Conservation (phyloP, 2,888 invertebrate genomes). For the Ariolimax columbianus region DNA sequence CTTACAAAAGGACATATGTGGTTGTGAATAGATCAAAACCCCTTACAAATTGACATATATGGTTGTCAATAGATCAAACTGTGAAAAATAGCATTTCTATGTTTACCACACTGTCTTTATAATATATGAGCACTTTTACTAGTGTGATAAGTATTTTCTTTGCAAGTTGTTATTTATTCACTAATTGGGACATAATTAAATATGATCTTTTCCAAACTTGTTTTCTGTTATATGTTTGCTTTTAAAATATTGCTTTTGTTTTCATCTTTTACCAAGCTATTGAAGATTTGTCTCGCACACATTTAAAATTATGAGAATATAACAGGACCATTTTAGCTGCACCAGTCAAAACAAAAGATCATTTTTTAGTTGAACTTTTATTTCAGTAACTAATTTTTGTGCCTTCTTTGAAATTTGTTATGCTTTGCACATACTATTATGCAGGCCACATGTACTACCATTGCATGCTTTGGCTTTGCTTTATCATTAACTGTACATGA, state of each 20-base stretch:
- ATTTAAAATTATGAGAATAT: no score
- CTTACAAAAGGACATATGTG: no score
- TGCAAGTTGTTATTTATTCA: neutral
- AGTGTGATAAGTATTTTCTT: neutral
- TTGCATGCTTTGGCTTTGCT: slow-evolving; percentile 27
- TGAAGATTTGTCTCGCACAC: no score
- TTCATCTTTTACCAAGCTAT: neutral
- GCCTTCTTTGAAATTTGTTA: neutral
- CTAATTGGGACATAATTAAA: neutral
- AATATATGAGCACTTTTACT: no score
- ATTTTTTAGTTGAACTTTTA: neutral
- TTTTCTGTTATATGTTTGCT: neutral
- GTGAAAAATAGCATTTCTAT: no score
- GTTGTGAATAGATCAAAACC: no score
- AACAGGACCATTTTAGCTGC: no score
- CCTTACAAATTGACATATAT: no score
- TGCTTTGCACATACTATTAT: neutral
- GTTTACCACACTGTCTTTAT: no score
- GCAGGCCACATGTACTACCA: neutral
- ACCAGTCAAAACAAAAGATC: neutral
- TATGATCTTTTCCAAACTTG: neutral
- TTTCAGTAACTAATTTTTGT: neutral
- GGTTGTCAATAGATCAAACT: no score
- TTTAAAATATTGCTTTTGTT: neutral
- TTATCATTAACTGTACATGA: slow-evolving; percentile 9